These are phyloP conservation scores for Sinodicranocentrus sp. DNA, from an alignment of 2,888 invertebrate species.

Conservation along the genomic window DNA sequence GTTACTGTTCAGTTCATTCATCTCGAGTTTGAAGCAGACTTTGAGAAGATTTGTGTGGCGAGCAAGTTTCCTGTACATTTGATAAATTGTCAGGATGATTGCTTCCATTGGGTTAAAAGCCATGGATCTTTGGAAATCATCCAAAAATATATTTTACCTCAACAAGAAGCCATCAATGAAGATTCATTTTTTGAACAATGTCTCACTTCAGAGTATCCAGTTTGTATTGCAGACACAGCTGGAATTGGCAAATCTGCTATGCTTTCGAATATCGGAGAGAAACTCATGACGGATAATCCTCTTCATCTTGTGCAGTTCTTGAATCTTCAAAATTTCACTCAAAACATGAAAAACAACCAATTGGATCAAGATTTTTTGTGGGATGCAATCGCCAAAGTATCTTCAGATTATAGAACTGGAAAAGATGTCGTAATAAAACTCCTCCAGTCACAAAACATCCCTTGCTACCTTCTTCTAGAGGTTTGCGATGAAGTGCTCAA, in stretches of 20 bases:
- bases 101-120: background rate
- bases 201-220: background rate
- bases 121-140: background rate
- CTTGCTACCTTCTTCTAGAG: background rate
- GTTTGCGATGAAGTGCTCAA: background rate
- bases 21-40: background rate
- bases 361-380: background rate
- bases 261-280: background rate
- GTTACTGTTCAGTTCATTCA: background rate
- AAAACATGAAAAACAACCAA: background rate
- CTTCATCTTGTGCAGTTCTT: background rate
- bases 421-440: background rate
- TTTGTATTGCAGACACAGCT: slow-evolving; percentile 7
- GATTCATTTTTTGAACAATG: background rate
- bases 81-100: background rate
- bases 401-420: background rate
- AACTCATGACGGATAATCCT: background rate
- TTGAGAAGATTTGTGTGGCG: background rate
- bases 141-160: background rate
- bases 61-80: background rate
- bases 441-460: background rate
- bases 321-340: background rate
- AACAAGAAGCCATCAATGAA: background rate
- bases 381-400: background rate
- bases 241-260: slow-evolving; percentile 15